These are phyloP conservation scores for Mizuhopecten yessoensis DNA, from an alignment of 1,140 invertebrate genomes.

Conservation along the genomic window DNA sequence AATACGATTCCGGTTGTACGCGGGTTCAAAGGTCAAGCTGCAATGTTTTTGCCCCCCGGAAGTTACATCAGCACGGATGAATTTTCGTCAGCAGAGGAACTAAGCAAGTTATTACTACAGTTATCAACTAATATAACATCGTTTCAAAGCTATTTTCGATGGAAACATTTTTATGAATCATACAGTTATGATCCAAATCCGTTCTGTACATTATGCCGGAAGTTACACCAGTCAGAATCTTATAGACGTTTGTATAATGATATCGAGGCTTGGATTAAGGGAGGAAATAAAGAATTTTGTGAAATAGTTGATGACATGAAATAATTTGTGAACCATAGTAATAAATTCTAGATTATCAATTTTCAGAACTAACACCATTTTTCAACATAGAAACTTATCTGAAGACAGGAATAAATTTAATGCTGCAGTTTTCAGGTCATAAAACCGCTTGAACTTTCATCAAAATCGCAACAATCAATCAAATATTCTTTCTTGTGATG, in stretches of 20 bases:
- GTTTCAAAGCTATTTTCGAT: background rate
- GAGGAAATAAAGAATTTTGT: background rate
- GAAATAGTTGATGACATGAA: background rate
- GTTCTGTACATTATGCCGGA: background rate
- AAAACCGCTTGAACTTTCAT: too few species aligned
- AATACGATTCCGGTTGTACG: slow-evolving; percentile 44
- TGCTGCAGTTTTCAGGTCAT: too few species aligned
- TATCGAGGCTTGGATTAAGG: background rate
- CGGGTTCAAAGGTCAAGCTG: slow-evolving; percentile 6
- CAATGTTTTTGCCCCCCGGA: background rate
- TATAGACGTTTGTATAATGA: slow-evolving; percentile 11
- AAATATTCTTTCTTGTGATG: too few species aligned
- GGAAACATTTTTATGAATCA: background rate
- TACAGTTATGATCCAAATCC: background rate
- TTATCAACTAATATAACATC: background rate
- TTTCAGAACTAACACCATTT: too few species aligned
- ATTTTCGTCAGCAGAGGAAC: background rate
- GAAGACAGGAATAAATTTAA: too few species aligned
- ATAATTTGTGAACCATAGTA: background rate
- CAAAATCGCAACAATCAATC: too few species aligned
- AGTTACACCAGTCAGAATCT: background rate
- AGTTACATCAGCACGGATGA: background rate
- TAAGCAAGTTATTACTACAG: background rate
- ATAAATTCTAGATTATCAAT: too few species aligned
- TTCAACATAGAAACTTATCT: too few species aligned